A percentile compares a stretch with the other conserved stretches of the same genome.
Evolutionary conservation across 2,888 invertebrate genomes (phyloP).

Genomic region (Tridacna crocea): DNA sequence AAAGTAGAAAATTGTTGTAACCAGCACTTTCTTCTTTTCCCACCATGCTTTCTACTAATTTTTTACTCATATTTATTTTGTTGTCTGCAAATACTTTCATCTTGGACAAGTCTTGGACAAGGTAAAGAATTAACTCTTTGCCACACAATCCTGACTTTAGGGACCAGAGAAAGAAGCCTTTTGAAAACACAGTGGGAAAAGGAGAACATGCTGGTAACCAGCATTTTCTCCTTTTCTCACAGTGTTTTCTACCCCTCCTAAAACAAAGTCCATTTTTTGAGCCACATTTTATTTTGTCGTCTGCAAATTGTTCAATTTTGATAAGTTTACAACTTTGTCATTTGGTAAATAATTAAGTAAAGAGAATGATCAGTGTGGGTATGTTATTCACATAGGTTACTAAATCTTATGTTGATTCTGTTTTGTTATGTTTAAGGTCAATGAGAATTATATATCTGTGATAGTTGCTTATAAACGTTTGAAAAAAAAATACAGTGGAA

Average conservation of each 20-base stretch:
- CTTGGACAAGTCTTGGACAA: not conserved
- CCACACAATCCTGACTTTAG: not conserved
- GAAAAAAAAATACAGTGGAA: not conserved
- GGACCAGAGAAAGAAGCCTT: not conserved
- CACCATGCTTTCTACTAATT: not conserved
- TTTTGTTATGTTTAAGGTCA: not conserved
- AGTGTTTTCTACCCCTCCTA: not conserved
- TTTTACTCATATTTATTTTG: not conserved
- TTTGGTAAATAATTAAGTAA: no score
- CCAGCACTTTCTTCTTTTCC: not conserved
- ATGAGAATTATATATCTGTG: not conserved
- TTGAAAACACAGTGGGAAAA: not conserved
- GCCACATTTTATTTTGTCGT: no score
- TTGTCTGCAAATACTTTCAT: not conserved
- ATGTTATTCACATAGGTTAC: no score
- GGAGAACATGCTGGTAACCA: not conserved
- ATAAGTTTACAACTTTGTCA: no score
- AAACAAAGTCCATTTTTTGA: no score
- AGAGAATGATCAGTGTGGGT: no score
- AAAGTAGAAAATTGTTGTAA: not conserved
- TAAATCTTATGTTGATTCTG: not conserved
- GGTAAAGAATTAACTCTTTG: no score
- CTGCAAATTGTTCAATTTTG: no score
- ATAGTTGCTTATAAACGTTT: not conserved
- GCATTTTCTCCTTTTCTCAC: conserved; percentile 2